Percentiles rank a stretch among this genome's conserved stretches.
These are phyloP conservation scores for Boloria selene DNA, from an alignment of 2,888 invertebrate species.

Conservation along the genomic window DNA sequence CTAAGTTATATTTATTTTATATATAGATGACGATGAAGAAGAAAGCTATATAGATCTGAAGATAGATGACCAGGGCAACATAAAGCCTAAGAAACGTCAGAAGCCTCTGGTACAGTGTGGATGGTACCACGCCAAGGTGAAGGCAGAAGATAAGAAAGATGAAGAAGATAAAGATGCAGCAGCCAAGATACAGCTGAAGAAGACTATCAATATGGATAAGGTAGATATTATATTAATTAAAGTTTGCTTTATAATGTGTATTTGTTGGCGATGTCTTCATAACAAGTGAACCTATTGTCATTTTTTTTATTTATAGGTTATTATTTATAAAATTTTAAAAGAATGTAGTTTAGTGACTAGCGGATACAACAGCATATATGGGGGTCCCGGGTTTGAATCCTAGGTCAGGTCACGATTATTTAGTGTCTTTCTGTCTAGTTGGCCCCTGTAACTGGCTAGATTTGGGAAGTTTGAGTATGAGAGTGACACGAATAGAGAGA, in stretches of 20 bases:
- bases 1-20: too few species aligned
- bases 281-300: neutral
- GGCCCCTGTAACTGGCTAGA: too few species aligned
- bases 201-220: slow-evolving; percentile 69
- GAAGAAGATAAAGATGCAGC: slow-evolving; percentile 56
- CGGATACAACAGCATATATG: too few species aligned
- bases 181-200: slow-evolving; percentile 68
- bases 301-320: too few species aligned
- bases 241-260: neutral
- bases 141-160: slow-evolving; percentile 42
- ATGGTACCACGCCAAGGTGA: slow-evolving; percentile 70
- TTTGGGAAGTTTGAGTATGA: too few species aligned
- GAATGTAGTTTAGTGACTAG: too few species aligned
- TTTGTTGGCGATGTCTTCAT: neutral
- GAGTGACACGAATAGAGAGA: too few species aligned
- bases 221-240: slow-evolving; percentile 46
- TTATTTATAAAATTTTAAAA: too few species aligned
- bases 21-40: slow-evolving; percentile 67
- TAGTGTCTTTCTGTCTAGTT: too few species aligned
- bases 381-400: too few species aligned
- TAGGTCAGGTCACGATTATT: too few species aligned
- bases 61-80: slow-evolving; percentile 68
- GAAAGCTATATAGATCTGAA: slow-evolving; percentile 72
- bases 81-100: slow-evolving; percentile 62
- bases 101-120: slow-evolving; percentile 42